These are phyloP conservation scores for Leptinotarsa defecta DNA, from an alignment of 1,140 invertebrate genomes.

Conservation along the genomic window DNA sequence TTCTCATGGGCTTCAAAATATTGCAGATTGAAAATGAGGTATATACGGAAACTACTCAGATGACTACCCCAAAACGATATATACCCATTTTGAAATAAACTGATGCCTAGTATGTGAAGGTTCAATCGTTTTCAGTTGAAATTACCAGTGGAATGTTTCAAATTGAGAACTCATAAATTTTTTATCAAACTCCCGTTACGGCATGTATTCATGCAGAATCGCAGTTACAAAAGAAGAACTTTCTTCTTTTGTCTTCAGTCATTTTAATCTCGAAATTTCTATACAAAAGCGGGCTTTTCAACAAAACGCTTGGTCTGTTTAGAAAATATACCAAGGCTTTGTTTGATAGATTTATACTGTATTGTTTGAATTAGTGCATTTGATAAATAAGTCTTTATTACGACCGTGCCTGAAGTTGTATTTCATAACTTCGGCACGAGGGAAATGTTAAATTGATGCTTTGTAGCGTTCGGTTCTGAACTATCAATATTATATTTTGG, in stretches of 20 bases:
- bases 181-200: too few species aligned
- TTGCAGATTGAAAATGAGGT: too few species aligned
- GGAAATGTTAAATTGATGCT: constrained; percentile 1
- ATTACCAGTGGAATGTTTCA: too few species aligned
- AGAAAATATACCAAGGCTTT: constrained; percentile 1
- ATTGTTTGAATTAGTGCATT: constrained; percentile 3
- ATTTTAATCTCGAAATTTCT: constrained; percentile 1
- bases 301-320: background rate
- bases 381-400: constrained; percentile 9
- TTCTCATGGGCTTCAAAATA: too few species aligned
- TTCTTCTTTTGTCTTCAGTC: background rate
- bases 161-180: too few species aligned
- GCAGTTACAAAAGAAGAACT: background rate
- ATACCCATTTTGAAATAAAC: too few species aligned
- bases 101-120: too few species aligned
- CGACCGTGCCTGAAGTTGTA: background rate
- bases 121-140: too few species aligned
- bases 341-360: constrained; percentile 6
- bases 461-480: background rate
- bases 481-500: background rate
- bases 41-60: too few species aligned
- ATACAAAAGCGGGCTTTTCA: background rate
- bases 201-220: background rate
- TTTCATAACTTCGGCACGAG: constrained; percentile 8
- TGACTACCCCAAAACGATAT: too few species aligned